Evolutionary conservation across 2,888 invertebrate species (phyloP).

Genomic region (Volucella inanis): DNA sequence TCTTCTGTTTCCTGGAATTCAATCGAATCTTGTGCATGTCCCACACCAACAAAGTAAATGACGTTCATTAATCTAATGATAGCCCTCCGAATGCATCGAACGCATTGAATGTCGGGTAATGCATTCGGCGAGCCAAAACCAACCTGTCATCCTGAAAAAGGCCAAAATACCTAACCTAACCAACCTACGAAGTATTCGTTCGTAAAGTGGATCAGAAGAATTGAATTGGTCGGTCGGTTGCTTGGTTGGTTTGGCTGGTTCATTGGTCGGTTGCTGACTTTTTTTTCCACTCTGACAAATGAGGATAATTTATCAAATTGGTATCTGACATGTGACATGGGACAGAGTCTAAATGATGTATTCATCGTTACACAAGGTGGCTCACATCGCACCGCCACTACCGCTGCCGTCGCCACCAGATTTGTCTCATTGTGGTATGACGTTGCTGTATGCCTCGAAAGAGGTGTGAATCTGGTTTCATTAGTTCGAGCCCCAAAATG

Average conservation of each 20-base stretch:
- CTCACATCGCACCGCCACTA: constrained; percentile 21
- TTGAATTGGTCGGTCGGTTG: constrained; percentile 57
- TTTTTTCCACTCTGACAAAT: constrained; percentile 61
- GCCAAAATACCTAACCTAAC: constrained; percentile 25
- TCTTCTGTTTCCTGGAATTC: constrained; percentile 59
- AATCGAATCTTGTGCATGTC: constrained; percentile 51
- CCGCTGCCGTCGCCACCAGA: not conserved
- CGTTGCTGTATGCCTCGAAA: constrained; percentile 30
- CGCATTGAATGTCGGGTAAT: constrained; percentile 6
- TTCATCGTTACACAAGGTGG: constrained; percentile 70
- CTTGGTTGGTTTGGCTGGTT: constrained; percentile 54
- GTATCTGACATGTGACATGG: constrained; percentile 75
- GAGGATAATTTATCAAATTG: constrained; percentile 74
- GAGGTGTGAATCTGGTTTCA: constrained; percentile 75
- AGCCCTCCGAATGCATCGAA: constrained; percentile 62
- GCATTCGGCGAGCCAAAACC: constrained; percentile 12
- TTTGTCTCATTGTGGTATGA: not conserved
- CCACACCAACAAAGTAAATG: constrained; percentile 72
- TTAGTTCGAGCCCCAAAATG: constrained; percentile 45
- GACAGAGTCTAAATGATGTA: constrained; percentile 73
- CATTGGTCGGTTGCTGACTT: constrained; percentile 46
- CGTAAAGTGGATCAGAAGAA: constrained; percentile 69
- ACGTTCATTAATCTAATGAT: constrained; percentile 75
- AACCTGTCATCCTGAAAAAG: constrained; percentile 67
- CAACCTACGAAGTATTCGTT: not conserved